Evolutionary conservation across 2,888 invertebrate genomes (phyloP), one percentile per base, ranked within the genome.

Genomic region (Catocala fraxini): DNA sequence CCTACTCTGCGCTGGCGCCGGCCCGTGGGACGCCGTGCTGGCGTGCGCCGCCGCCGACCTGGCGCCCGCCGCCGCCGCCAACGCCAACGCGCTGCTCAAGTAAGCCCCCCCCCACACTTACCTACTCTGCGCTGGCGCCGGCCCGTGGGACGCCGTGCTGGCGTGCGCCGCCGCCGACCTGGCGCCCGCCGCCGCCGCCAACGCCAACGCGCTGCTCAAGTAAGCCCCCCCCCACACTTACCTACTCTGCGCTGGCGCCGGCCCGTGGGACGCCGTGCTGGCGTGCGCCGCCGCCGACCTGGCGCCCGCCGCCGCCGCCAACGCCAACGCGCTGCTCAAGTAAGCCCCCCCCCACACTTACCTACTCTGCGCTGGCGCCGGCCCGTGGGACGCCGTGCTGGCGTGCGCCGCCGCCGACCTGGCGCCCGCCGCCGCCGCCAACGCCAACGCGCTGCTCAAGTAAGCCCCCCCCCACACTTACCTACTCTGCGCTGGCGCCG

Each of bases 11-110:
- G n/a, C n/a, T n/a, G n/a, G n/a, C n/a, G 35, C 72, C 11, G 92
- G 93, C 0, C 91, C 87, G 13, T 93, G 91, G 91, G 92, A 93
- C 87, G 87, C 83, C 55, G 85, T 89, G 58, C 60, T 93, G 47
- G 82, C 86, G 13, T 90, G 92, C 72, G 61, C 73, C n/a, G 83
- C 85, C 4, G 80, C 85, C 0, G 77, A 71, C 7, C 61, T 79
- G 5, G 82, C 85, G n/a, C 70, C 83, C 0, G 64, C 60, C 4
- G 57, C 69, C 1, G 39, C 53, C 0, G 79, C 82, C 5, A 79
- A 82, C 66, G 65, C 70, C 5, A 51, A 68, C 0, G 85, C 87
- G 0, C 49, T 93, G 25, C 82, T 93, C 70, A 92, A 89, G 93
- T 93, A 13, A 73, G 78, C 15, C 15, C n/a, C n/a, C n/a, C n/a